Percentiles rank a stretch among this genome's conserved stretches.
Evolutionary conservation across 2,888 invertebrate genomes (phyloP).

Genomic region (Nymphalis urticae): DNA sequence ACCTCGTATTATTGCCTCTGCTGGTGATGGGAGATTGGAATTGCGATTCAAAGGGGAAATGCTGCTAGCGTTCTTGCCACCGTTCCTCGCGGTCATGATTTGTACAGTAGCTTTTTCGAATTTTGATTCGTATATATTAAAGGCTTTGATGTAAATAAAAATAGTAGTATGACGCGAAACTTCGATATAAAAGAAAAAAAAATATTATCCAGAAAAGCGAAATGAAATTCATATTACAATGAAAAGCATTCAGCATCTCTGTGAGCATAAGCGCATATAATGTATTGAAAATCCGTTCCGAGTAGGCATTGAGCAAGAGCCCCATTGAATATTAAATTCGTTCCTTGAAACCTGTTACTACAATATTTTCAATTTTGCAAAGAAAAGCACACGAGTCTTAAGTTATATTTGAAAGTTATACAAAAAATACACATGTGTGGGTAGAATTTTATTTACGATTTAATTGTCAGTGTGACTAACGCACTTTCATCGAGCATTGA

Average conservation of each 20-base stretch:
- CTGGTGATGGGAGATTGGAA: too few species aligned
- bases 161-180: too few species aligned
- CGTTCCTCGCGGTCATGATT: too few species aligned
- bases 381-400: not conserved
- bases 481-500: constrained; percentile 25
- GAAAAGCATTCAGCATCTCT: constrained; percentile 7
- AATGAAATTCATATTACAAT: not conserved
- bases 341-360: constrained; percentile 25
- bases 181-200: not conserved
- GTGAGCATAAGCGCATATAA: constrained; percentile 22
- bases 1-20: too few species aligned
- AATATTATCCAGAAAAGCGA: not conserved
- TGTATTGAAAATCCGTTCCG: constrained; percentile 29
- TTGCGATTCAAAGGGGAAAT: too few species aligned
- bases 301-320: constrained; percentile 31
- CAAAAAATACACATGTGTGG: not conserved
- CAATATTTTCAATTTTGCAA: constrained; percentile 27
- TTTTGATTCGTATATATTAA: too few species aligned
- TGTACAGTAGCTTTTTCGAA: too few species aligned
- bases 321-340: constrained; percentile 37
- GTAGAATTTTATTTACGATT: not conserved
- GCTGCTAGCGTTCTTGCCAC: too few species aligned
- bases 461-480: constrained; percentile 14
- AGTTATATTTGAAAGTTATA: too few species aligned
- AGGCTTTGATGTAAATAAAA: too few species aligned